Evolutionary conservation across 2,797 vertebrate species (phyloP).

Genomic region (Catamblyrhynchus diadema): DNA sequence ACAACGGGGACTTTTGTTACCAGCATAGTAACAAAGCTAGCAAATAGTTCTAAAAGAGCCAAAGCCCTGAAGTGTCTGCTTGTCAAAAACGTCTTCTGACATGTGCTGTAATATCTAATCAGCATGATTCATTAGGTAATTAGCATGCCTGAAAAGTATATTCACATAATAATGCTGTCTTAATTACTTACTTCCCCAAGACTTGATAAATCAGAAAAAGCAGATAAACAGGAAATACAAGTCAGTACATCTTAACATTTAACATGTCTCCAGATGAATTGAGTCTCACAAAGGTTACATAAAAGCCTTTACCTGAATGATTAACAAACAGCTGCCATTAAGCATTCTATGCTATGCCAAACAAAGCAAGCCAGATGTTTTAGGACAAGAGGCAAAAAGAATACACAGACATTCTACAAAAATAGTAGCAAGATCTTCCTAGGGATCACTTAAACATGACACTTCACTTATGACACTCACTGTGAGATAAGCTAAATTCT

Average conservation of each 20-base stretch:
- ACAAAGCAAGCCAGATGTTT: not conserved
- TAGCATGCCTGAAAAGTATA: slow-evolving; percentile 29
- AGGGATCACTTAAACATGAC: not conserved
- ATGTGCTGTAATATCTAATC: not conserved
- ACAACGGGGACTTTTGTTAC: not conserved
- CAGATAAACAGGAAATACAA: slow-evolving; percentile 8
- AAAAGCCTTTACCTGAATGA: not conserved
- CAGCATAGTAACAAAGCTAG: not conserved
- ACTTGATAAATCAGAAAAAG: slow-evolving; percentile 24
- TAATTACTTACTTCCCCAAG: slow-evolving; percentile 33
- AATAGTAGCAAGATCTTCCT: not conserved
- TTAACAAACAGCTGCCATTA: not conserved
- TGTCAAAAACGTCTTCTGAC: not conserved
- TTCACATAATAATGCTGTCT: not conserved
- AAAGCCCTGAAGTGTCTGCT: not conserved
- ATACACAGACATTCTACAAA: not conserved
- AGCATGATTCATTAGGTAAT: slow-evolving; percentile 15
- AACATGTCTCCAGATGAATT: not conserved
- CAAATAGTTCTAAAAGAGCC: not conserved
- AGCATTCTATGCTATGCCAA: not conserved
- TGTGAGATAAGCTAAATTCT: not conserved
- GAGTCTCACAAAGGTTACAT: not conserved
- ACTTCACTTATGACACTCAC: not conserved
- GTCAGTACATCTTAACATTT: not conserved
- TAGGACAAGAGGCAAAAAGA: not conserved